Percentiles rank a stretch among this genome's conserved stretches.
These are phyloP conservation scores for Timema podura DNA, from an alignment of 2,888 invertebrate species.

Conservation along the genomic window DNA sequence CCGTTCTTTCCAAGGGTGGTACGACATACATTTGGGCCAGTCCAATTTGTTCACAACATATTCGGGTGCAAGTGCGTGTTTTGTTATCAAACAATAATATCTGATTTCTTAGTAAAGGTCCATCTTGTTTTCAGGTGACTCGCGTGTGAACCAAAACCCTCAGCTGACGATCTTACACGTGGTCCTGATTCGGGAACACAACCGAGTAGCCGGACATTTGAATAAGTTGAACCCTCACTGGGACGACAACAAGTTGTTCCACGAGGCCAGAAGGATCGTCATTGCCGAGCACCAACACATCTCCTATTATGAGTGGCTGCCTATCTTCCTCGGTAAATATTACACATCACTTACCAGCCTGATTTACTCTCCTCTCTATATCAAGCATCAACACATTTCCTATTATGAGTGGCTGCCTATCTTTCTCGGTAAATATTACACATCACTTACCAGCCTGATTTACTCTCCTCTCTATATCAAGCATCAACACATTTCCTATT, in stretches of 20 bases:
- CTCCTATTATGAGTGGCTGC: constrained; percentile 76
- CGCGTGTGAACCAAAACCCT: constrained; percentile 72
- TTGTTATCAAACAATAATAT: too few species aligned
- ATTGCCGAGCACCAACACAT: constrained; percentile 76
- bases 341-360: neutral
- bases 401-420: constrained; percentile 79
- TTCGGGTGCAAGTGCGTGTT: too few species aligned
- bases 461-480: too few species aligned
- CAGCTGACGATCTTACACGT: constrained; percentile 70
- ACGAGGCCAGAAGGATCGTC: constrained; percentile 68
- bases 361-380: neutral
- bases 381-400: constrained; percentile 61
- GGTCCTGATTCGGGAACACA: constrained; percentile 75
- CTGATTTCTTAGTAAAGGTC: too few species aligned
- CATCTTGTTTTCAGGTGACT: constrained; percentile 56
- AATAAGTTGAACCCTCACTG: constrained; percentile 66
- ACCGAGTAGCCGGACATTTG: constrained; percentile 64
- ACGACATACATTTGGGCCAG: too few species aligned
- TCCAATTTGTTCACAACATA: too few species aligned
- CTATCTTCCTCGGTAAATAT: constrained; percentile 63
- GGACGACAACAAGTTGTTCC: constrained; percentile 67
- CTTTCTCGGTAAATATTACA: constrained; percentile 57
- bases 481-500: constrained; percentile 74
- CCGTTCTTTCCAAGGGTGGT: too few species aligned
- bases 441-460: neutral